Evolutionary conservation across 2,888 invertebrate species (phyloP).

Genomic region (Hypomecis atomaria): DNA sequence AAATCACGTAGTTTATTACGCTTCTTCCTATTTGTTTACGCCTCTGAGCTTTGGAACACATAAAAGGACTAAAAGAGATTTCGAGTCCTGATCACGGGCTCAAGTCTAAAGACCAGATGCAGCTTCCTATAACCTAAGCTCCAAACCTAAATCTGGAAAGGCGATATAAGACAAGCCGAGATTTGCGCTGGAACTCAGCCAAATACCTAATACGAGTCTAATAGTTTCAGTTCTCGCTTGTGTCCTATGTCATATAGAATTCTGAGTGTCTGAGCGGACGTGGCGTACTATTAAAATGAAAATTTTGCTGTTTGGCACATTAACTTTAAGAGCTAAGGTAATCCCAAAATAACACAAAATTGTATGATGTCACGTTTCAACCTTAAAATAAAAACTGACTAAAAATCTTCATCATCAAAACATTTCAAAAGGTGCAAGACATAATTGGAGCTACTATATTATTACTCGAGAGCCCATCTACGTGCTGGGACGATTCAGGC

Average conservation of each 20-base stretch:
- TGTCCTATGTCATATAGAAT: slow-evolving; percentile 12
- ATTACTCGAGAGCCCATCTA: too few relatives aligned
- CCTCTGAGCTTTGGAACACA: not conserved
- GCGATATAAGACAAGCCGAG: slow-evolving; percentile 8
- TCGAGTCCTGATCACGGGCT: not conserved
- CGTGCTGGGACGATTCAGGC: not conserved
- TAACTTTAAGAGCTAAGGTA: too few relatives aligned
- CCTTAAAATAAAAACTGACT: too few relatives aligned
- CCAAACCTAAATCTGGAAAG: not conserved
- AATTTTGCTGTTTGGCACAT: not conserved
- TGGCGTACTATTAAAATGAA: not conserved
- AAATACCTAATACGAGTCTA: slow-evolving; percentile 12
- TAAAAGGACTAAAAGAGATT: not conserved
- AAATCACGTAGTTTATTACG: not conserved
- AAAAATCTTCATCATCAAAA: too few relatives aligned
- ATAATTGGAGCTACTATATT: too few relatives aligned
- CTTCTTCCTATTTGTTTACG: slow-evolving; percentile 1
- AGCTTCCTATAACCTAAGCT: not conserved
- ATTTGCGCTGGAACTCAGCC: slow-evolving; percentile 17
- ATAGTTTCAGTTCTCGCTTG: slow-evolving; percentile 12
- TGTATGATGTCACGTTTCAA: too few relatives aligned
- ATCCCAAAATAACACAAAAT: too few relatives aligned
- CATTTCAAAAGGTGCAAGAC: too few relatives aligned
- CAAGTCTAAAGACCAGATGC: slow-evolving; percentile 1
- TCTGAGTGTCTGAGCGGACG: not conserved